Base-by-base conservation (phyloP, 2,113 vertebrate species). In the Calonectris borealis region DNA sequence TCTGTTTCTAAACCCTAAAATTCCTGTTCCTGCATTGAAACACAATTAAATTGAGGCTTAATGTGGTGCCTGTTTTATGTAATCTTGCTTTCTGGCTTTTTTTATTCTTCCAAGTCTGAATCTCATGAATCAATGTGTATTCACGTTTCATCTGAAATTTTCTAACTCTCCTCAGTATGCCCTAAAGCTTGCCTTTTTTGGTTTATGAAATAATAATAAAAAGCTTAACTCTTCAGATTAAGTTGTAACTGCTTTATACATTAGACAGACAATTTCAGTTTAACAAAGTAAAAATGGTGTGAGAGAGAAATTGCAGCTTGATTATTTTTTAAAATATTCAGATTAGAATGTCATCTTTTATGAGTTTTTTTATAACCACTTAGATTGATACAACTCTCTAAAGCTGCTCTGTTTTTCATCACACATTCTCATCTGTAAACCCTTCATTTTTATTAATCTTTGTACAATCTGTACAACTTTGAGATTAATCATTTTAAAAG, bases 371-470 rank as follows among this genome's bases (percentile, higher is more conserved):
- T 94, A 97, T 96, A 77, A 96, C 91, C 75, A 94, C 95, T 97
- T 95, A 94, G 95, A 98, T 97, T 98, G 97, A 98, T 98, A 98
- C 96, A 96, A 93, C 96, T 97, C 94, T 98, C 97, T 90, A 96
- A 94, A 96, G 83, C 75, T 95, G 98, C 90, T 98, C 98, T 98
- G 98, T 96, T 98, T 98, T 98, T 94, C 90, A 93, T 97, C 97
- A 97, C 95, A 95, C 93, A 49, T 95, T 88, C 95, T 98, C 98
- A 97, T 98, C 97, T 98, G 97, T 97, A 97, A 98, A 97, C 90
- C 93, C 94, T 97, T 98, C 94, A 96, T 97, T 98, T 98, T 98
- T 98, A 97, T 98, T 98, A 98, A 98, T 98, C 97, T 97, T 92
- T 91, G 95, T 92, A 94, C 96, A 97, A 94, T 97, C 97, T 98